Evolutionary conservation across 2,797 vertebrate genomes (phyloP).

Genomic region (Trachurus trachurus): DNA sequence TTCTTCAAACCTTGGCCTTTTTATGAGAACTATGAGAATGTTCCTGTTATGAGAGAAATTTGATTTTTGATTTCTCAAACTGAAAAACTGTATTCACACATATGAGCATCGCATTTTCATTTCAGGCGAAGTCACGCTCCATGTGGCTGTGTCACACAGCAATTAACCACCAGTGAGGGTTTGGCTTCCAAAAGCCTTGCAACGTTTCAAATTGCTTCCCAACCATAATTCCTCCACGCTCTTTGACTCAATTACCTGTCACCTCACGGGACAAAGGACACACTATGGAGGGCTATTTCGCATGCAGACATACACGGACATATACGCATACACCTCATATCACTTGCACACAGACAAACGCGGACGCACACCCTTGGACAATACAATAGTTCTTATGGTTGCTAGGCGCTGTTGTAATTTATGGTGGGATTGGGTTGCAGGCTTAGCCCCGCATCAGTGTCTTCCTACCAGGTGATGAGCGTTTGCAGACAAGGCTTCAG

Average conservation of each 20-base stretch:
- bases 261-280: constrained; percentile 74
- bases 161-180: constrained; percentile 76
- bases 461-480: constrained; percentile 68
- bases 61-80: neutral
- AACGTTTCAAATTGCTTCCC: constrained; percentile 79
- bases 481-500: constrained; percentile 44
- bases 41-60: neutral
- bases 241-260: constrained; percentile 80
- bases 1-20: constrained; percentile 4
- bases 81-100: constrained; percentile 13
- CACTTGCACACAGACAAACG: constrained; percentile 18
- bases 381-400: constrained; percentile 69
- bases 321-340: constrained; percentile 36
- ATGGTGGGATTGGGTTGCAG: constrained; percentile 73
- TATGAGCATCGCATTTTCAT: constrained; percentile 47
- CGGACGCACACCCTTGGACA: constrained; percentile 28
- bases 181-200: constrained; percentile 68
- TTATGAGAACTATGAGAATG: neutral
- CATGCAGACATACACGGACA: constrained; percentile 57
- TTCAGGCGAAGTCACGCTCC: constrained; percentile 37
- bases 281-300: constrained; percentile 59
- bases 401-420: constrained; percentile 72
- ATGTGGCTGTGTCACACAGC: constrained; percentile 67
- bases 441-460: constrained; percentile 64
- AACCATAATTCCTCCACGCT: constrained; percentile 77